Evolutionary conservation across 2,113 vertebrate genomes (phyloP).

Genomic region (Rhizomys pruinosus): DNA sequence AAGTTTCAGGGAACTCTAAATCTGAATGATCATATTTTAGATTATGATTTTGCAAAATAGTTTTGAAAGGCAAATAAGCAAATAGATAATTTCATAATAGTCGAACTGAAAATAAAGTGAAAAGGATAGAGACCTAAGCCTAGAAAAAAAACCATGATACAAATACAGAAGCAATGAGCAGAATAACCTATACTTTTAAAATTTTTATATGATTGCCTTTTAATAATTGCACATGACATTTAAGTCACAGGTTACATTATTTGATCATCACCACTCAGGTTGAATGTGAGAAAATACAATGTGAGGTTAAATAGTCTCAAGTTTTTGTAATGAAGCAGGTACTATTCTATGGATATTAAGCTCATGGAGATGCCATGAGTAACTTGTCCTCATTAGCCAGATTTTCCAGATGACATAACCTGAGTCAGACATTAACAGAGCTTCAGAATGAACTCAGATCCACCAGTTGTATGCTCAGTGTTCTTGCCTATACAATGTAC

Average conservation of each 20-base stretch:
- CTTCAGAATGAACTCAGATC: not conserved
- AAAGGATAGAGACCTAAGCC: not conserved
- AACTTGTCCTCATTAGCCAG: not conserved
- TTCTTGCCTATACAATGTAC: not conserved
- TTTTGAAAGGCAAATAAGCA: constrained; percentile 37
- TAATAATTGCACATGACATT: not conserved
- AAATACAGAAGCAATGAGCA: constrained; percentile 9
- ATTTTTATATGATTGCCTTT: not conserved
- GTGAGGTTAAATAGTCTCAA: not conserved
- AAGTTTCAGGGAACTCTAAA: not conserved
- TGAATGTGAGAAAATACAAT: constrained; percentile 53
- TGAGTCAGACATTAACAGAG: not conserved
- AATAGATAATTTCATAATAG: constrained; percentile 8
- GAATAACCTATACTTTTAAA: not conserved
- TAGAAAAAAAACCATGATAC: not conserved
- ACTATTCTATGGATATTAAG: constrained; percentile 8
- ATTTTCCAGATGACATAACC: not conserved
- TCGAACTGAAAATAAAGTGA: constrained; percentile 25
- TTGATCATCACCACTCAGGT: not conserved
- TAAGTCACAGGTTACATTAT: not conserved
- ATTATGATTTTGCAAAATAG: not conserved
- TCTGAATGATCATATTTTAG: not conserved
- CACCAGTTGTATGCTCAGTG: not conserved
- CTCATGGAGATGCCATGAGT: not conserved
- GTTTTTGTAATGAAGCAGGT: not conserved